Base-by-base conservation (phyloP, 2,113 vertebrate species). In the Mormyrus lacerda region DNA sequence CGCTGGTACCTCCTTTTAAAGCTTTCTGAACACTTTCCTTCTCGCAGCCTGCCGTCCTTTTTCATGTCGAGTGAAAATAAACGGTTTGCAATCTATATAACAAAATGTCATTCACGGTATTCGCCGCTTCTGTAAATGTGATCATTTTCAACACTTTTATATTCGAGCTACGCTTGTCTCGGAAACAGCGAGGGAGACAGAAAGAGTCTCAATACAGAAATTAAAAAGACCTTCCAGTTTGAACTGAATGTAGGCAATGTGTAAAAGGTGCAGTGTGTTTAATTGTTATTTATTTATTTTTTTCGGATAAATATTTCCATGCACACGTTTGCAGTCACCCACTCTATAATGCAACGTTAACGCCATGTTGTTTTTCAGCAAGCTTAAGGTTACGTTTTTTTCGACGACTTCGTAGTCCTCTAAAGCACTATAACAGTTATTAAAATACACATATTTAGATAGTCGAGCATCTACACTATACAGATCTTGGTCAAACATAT, bases 321-420 rank as follows among this genome's bases (percentile, higher is more conserved):
- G 95, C 96, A 95, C 95, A 96, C 96, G 96, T 96, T 96, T 95
- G 96, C 96, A 96, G 91, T 94, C 92, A 93, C 90, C 93, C 92
- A 69, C 83, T 87, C 90, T 90, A 91, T 92, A 94, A 93, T 93
- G 90, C 94, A 50, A 90, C 50, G 90, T 92, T 92, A 95, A 96
- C 97, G 97, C 97, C 97, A 97, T 98, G 96, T 98, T 98, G 91
- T 96, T 96, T 94, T 93, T 91, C 91, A 94, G 90, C 93, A 92
- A 90, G 88, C 89, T 91, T 87, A 45, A 90, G 89, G 73, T 58
- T 44, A 51, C 31, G 53, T 92, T 94, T 88, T 93, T 90, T 90
- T 92, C 92, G 90, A 89, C 91, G 92, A 92, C 91, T 95, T 95
- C 94, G 91, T 92, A 76, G 89, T 93, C 91, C 91, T 91, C 90